Conservation (phyloP, 2,113 vertebrate genomes). For the Motacilla tschutschensis region DNA sequence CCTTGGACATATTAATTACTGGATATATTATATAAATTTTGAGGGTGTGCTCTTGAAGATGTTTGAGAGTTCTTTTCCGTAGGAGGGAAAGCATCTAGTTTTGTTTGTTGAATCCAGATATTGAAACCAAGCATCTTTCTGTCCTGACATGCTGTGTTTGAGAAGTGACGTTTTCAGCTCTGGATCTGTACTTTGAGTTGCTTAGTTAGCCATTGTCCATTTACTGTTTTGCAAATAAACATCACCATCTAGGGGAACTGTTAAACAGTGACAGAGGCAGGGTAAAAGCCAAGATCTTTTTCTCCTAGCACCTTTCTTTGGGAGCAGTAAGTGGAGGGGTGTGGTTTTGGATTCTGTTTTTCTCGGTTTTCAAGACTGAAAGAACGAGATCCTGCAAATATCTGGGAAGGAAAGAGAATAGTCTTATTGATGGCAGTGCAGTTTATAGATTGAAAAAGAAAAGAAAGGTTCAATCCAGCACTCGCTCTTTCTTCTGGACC, state of each 20-base stretch:
- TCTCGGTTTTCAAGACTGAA: background rate
- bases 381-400: accelerated
- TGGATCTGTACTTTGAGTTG: too few relatives aligned
- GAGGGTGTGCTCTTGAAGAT: background rate
- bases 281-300: background rate
- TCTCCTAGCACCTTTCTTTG: background rate
- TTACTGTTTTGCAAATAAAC: background rate
- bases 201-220: background rate
- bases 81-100: background rate
- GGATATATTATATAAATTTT: background rate
- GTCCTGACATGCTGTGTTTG: background rate
- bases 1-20: background rate
- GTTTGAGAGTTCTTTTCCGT: background rate
- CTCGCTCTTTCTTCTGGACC: background rate
- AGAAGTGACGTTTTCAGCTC: background rate
- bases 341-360: background rate
- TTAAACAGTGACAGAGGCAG: accelerated
- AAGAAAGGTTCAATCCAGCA: background rate
- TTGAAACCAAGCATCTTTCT: background rate
- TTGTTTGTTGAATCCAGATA: background rate
- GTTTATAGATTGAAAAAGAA: background rate
- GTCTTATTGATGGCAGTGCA: too few relatives aligned
- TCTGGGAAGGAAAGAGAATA: background rate
- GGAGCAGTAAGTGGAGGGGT: background rate
- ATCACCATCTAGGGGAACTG: background rate